These are phyloP conservation scores for Apotomis turbidana DNA, from an alignment of 2,888 invertebrate genomes.

Conservation along the genomic window DNA sequence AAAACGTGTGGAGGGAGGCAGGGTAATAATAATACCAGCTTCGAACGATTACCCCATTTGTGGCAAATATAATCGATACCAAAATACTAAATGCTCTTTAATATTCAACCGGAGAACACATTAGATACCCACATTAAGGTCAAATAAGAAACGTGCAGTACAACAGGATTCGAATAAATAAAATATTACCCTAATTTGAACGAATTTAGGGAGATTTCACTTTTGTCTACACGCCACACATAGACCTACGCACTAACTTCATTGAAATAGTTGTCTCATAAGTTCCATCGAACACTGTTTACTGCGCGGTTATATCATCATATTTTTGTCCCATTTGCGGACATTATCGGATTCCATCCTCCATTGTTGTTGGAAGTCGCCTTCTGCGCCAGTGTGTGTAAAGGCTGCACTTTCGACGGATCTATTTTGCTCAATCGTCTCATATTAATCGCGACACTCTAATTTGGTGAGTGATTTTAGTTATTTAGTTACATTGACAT, in stretches of 20 bases:
- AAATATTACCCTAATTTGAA: not conserved
- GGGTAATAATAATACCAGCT: slow-evolving; percentile 59
- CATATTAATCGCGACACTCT: slow-evolving; percentile 47
- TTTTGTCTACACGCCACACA: slow-evolving; percentile 51
- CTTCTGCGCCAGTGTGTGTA: slow-evolving; percentile 79
- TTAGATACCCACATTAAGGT: not conserved
- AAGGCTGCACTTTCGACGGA: slow-evolving; percentile 76
- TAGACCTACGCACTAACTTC: slow-evolving; percentile 57
- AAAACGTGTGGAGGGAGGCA: slow-evolving; percentile 54
- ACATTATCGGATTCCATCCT: slow-evolving; percentile 59
- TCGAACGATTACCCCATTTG: slow-evolving; percentile 44
- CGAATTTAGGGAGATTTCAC: slow-evolving; percentile 45
- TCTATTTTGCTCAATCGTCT: slow-evolving; percentile 44
- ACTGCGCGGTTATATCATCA: slow-evolving; percentile 48
- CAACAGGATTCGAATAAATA: not conserved
- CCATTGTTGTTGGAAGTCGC: slow-evolving; percentile 68
- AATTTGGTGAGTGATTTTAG: slow-evolving; percentile 58
- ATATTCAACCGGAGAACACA: not conserved
- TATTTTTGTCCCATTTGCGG: slow-evolving; percentile 53
- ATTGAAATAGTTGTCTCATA: slow-evolving; percentile 52
- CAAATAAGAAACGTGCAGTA: not conserved
- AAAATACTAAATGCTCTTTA: slow-evolving; percentile 20
- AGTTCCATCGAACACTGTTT: slow-evolving; percentile 54
- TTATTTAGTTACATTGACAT: slow-evolving; percentile 34
- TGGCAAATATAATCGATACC: slow-evolving; percentile 38